Evolutionary conservation across 2,888 invertebrate genomes (phyloP), one percentile per base, ranked within the genome.

Genomic region (Oscheius onirici): DNA sequence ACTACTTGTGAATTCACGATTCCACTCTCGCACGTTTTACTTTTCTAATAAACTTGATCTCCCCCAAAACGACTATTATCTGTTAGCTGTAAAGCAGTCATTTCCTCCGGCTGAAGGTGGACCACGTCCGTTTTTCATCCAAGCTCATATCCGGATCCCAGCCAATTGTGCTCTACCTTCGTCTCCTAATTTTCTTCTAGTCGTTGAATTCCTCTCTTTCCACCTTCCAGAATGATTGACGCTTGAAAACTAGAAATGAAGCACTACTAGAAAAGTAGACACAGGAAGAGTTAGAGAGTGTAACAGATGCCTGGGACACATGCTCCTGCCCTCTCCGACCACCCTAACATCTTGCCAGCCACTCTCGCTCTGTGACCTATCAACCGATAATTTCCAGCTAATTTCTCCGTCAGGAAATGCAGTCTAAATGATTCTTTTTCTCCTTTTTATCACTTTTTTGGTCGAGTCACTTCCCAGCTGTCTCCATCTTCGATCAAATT

Each of bases 401-500:
- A 8, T 34, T n/a, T 58, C n/a, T 41, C 41, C 11, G n/a, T 58
- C n/a, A 58, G 17, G 20, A 63, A 44, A 44, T 43, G 28, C 22
- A 63, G 15, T n/a, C 55, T 24, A 55, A 28, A 58, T 58, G 49
- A 24, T 63, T 15, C 43, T 44, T 49, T 26, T 44, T 26, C 26
- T 44, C 8, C 20, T 63, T 24, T 15, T 26, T 28, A n/a, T 49
- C 11, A 3, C 51, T 22, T 52, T 41, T 20, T 52, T 43, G 10
- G 28, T 51, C 28, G 15, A 41, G 22, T 28, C 40, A 6, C 40
- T 75, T 11, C 61, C 54, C 65, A 77, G 77, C 65, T 79, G 79
- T 65, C 75, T 79, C 17, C 76, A 79, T 52, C 73, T 74, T 49
- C 74, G 79, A 46, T 77, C 77, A 26, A 61, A 72, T 17, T 79